Evolutionary conservation across 2,797 vertebrate species (phyloP).

Genomic region (Acrocephalus scirpaceus): DNA sequence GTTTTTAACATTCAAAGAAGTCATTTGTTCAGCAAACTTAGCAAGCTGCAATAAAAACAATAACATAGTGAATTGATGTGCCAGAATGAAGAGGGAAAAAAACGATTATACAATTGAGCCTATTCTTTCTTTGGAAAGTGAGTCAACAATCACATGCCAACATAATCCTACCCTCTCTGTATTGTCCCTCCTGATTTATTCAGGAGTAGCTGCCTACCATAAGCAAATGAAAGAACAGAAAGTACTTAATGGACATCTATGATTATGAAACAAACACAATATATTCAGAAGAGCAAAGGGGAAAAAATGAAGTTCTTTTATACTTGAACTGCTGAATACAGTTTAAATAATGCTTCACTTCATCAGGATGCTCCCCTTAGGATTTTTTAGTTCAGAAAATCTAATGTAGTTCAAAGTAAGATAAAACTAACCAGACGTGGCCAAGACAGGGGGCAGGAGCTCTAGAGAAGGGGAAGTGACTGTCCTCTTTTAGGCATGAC

Average conservation of each 20-base stretch:
- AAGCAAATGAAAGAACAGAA: conserved; percentile 39
- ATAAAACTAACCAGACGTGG: background rate
- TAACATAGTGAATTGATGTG: background rate
- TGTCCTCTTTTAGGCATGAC: background rate
- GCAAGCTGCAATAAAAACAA: conserved; percentile 43
- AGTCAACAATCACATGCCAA: conserved; percentile 49
- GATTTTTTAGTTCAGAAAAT: background rate
- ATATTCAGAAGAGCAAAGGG: background rate
- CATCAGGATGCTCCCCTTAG: background rate
- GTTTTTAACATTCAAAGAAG: conserved; percentile 2
- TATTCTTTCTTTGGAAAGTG: conserved; percentile 51
- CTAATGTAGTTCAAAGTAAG: background rate
- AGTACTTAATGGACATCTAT: conserved; percentile 27
- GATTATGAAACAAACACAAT: conserved; percentile 15
- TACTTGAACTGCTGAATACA: background rate
- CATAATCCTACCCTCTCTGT: conserved; percentile 30
- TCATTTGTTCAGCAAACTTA: conserved; percentile 32
- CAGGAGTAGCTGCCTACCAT: conserved; percentile 20
- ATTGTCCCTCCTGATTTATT: conserved; percentile 61
- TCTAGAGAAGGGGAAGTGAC: background rate
- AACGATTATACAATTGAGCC: conserved; percentile 14
- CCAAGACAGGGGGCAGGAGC: background rate
- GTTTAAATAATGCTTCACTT: background rate
- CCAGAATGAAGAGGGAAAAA: background rate
- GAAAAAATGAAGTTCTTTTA: background rate